phyloP scores from a whole-genome alignment of 2,113 vertebrate species.

The Ramphastos sulfuratus region DNA sequence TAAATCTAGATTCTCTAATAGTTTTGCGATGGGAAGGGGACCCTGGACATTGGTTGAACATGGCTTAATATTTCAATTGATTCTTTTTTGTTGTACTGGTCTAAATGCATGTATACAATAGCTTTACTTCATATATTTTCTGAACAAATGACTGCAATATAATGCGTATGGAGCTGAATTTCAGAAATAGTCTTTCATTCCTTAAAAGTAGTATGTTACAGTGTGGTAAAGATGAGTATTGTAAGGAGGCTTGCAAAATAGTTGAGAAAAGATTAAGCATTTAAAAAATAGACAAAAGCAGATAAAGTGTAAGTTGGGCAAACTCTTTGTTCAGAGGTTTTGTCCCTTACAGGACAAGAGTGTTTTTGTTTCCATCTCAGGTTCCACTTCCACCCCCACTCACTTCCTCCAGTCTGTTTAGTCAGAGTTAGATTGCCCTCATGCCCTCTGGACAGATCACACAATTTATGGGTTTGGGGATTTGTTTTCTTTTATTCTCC shows the following conservation, averaged over 20 bases:
- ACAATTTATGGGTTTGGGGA: slow-evolving; percentile 9
- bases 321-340: slow-evolving; percentile 1
- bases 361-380: slow-evolving; percentile 46
- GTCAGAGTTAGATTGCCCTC: neutral
- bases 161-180: neutral
- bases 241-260: neutral
- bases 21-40: neutral
- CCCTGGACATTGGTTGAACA: neutral
- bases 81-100: neutral
- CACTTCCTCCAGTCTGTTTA: slow-evolving; percentile 7
- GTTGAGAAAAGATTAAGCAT: neutral
- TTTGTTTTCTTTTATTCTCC: slow-evolving; percentile 17
- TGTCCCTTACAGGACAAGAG: neutral
- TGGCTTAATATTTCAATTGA: neutral
- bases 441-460: neutral
- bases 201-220: neutral
- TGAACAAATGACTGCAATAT: neutral
- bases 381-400: neutral
- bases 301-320: neutral
- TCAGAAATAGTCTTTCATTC: neutral
- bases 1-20: neutral
- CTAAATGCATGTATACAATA: neutral
- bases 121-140: neutral
- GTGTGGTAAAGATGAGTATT: neutral
- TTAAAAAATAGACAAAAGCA: slow-evolving; percentile 2